Evolutionary conservation across 2,797 vertebrate species (phyloP).

Genomic region (Vespertilio murinus): DNA sequence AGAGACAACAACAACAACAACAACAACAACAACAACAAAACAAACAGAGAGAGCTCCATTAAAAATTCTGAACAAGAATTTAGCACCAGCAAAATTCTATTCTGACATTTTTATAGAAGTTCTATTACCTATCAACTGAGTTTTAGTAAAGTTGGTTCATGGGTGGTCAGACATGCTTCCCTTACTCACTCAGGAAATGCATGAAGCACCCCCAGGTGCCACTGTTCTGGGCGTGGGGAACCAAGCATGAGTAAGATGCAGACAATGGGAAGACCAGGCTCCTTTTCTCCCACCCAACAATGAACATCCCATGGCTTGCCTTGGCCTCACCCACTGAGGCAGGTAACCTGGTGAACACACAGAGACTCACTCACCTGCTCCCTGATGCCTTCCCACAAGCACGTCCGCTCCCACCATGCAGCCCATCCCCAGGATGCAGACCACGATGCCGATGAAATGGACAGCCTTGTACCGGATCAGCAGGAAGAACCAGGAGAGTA

Average conservation of each 20-base stretch:
- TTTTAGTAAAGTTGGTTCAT: not conserved
- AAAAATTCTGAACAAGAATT: not conserved
- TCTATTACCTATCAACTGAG: not conserved
- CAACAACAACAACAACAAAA: too few species aligned
- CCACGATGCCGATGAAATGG: conserved; percentile 92
- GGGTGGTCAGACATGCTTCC: not conserved
- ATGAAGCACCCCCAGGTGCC: not conserved
- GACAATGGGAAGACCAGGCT: not conserved
- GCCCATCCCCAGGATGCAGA: conserved; percentile 95
- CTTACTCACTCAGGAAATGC: not conserved
- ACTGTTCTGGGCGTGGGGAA: not conserved
- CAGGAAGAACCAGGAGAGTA: conserved; percentile 97
- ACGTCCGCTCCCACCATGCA: conserved; percentile 96
- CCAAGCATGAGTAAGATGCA: not conserved
- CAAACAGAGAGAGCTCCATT: conserved; percentile 52
- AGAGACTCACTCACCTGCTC: conserved; percentile 89
- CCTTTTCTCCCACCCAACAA: not conserved
- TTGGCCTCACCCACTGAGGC: not conserved
- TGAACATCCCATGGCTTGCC: not conserved
- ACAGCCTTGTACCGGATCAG: conserved; percentile 95
- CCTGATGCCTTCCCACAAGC: conserved; percentile 92
- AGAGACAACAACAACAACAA: conserved; percentile 31
- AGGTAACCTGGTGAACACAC: not conserved
- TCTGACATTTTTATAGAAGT: conserved; percentile 13
- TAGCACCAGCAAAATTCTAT: not conserved